Evolutionary conservation across 2,797 vertebrate genomes (phyloP).

Genomic region (Pangasius sanitwongsei): DNA sequence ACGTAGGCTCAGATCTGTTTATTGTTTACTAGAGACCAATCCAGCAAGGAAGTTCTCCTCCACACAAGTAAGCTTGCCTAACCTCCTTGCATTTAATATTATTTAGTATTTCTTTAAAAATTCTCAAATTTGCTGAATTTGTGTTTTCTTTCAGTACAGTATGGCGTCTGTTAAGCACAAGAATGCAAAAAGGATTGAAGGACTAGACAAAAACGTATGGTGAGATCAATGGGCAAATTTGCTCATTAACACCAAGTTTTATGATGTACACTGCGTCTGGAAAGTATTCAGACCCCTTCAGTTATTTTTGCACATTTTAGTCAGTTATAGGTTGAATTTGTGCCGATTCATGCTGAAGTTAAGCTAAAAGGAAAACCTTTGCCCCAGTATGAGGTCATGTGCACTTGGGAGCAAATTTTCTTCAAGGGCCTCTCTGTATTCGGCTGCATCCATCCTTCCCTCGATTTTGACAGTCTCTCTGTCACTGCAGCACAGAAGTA

Average conservation of each 20-base stretch:
- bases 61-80: slow-evolving; percentile 78
- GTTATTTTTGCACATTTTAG: background rate
- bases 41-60: slow-evolving; percentile 66
- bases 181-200: slow-evolving; percentile 88
- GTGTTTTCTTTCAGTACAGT: slow-evolving; percentile 59
- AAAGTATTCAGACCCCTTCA: background rate
- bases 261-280: background rate
- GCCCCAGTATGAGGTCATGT: background rate
- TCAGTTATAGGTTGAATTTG: too few relatives aligned
- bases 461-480: background rate
- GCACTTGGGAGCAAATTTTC: background rate
- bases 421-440: background rate
- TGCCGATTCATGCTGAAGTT: background rate
- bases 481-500: background rate
- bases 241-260: background rate
- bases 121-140: background rate
- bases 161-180: slow-evolving; percentile 80
- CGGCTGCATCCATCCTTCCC: background rate
- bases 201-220: slow-evolving; percentile 92
- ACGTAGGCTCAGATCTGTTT: slow-evolving; percentile 59
- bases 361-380: background rate
- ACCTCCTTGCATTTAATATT: background rate
- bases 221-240: slow-evolving; percentile 70
- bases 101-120: background rate
- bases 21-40: slow-evolving; percentile 35